These are phyloP conservation scores for Syngnathoides biaculeatus DNA, from an alignment of 2,113 vertebrate genomes.

Conservation along the genomic window DNA sequence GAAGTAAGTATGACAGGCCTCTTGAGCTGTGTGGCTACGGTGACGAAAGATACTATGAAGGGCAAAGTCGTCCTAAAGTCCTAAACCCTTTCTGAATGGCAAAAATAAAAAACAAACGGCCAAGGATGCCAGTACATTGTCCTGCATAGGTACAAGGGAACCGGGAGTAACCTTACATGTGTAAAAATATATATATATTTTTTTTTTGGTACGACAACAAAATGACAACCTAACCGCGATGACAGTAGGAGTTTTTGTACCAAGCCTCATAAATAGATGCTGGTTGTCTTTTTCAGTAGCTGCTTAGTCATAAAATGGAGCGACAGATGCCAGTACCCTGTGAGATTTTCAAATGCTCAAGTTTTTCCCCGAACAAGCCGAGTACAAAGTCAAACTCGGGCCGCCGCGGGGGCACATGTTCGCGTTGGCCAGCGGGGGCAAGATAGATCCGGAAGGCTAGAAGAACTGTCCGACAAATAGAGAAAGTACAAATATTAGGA, in stretches of 20 bases:
- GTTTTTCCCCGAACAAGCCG: constrained; percentile 33
- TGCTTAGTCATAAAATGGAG: constrained; percentile 2
- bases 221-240: not conserved
- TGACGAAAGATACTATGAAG: too few species aligned
- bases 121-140: too few species aligned
- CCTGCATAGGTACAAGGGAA: too few species aligned
- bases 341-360: constrained; percentile 25
- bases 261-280: not conserved
- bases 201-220: too few species aligned
- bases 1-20: too few species aligned
- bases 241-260: not conserved
- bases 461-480: not conserved
- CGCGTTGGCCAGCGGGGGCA: constrained; percentile 46
- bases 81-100: too few species aligned
- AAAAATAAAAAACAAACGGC: too few species aligned
- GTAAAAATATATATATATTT: too few species aligned
- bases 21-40: too few species aligned
- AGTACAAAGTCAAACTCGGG: not conserved
- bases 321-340: not conserved
- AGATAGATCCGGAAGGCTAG: constrained; percentile 27
- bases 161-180: too few species aligned
- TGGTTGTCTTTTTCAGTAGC: not conserved
- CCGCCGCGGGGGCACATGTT: not conserved
- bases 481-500: constrained; percentile 1
- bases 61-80: too few species aligned